Evolutionary conservation across 2,797 vertebrate species (phyloP).

Genomic region (Meriones psammophilus): DNA sequence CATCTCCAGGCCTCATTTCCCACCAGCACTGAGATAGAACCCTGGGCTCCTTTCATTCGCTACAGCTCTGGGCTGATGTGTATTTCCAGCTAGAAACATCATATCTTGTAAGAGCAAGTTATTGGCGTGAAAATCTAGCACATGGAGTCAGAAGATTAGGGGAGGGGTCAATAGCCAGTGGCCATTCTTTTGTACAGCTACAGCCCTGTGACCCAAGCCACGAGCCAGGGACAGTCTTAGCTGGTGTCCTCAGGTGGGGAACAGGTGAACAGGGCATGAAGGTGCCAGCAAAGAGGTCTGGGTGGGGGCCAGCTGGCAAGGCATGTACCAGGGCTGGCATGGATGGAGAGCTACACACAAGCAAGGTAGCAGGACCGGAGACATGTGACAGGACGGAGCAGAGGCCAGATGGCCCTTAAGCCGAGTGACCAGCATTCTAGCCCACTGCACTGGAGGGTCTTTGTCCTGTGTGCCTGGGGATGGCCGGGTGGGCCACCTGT

Average conservation of each 20-base stretch:
- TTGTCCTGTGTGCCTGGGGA: neutral
- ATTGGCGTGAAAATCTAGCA: neutral
- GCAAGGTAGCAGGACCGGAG: neutral
- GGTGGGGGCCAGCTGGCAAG: neutral
- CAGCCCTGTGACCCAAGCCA: fast-evolving
- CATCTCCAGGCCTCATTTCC: neutral
- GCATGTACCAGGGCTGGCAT: no score
- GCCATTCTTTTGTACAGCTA: fast-evolving
- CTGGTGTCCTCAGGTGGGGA: neutral
- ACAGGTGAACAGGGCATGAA: neutral
- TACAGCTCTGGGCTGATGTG: neutral
- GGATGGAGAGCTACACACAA: neutral
- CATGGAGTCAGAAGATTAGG: no score
- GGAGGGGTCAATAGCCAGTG: neutral
- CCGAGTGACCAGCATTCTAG: neutral
- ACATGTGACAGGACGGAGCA: fast-evolving
- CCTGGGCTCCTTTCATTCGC: neutral
- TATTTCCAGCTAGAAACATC: neutral
- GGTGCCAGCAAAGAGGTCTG: no score
- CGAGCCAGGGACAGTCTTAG: neutral
- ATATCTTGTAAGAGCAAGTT: neutral
- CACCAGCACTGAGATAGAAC: neutral
- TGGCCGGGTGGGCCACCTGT: fast-evolving
- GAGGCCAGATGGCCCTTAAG: neutral
- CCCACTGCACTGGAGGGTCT: neutral